These are phyloP conservation scores for Lepidonotus clava DNA, from an alignment of 2,888 invertebrate species.

Conservation along the genomic window DNA sequence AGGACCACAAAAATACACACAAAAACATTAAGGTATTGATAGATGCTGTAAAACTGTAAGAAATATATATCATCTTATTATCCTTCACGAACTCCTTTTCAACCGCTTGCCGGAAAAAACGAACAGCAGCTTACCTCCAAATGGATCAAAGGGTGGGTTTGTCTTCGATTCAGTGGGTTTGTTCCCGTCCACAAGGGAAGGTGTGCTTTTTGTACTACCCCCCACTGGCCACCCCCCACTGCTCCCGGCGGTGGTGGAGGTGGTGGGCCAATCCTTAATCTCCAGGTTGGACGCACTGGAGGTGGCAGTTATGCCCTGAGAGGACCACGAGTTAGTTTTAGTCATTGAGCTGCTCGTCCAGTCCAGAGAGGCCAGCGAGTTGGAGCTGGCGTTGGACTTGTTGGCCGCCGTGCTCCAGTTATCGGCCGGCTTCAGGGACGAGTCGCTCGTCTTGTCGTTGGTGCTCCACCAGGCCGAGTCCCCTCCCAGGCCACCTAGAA, in stretches of 20 bases:
- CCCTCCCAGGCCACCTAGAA: background rate
- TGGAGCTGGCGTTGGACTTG: conserved; percentile 10
- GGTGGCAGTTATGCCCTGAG: no score
- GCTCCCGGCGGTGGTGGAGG: background rate
- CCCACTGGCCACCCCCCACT: background rate
- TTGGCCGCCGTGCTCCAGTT: conserved; percentile 12
- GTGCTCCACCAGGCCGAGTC: background rate
- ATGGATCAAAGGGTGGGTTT: background rate
- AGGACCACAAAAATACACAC: no score
- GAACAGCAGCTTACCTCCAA: conserved; percentile 32
- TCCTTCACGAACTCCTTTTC: no score
- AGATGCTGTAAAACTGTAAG: no score
- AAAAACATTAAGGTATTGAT: no score
- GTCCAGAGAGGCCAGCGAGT: conserved; percentile 33
- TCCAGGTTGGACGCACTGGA: background rate
- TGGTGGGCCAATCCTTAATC: background rate
- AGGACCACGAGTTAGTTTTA: conserved; percentile 33
- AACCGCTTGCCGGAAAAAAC: no score
- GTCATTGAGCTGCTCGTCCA: conserved; percentile 2
- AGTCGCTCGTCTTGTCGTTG: background rate
- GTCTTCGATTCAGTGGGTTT: background rate
- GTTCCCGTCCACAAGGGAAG: background rate
- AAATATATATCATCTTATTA: no score
- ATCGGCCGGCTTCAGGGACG: background rate
- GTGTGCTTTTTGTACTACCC: background rate